Percentiles rank a stretch among this genome's conserved stretches.
Conservation (phyloP, 2,113 vertebrate species). For the Callithrix jacchus region DNA sequence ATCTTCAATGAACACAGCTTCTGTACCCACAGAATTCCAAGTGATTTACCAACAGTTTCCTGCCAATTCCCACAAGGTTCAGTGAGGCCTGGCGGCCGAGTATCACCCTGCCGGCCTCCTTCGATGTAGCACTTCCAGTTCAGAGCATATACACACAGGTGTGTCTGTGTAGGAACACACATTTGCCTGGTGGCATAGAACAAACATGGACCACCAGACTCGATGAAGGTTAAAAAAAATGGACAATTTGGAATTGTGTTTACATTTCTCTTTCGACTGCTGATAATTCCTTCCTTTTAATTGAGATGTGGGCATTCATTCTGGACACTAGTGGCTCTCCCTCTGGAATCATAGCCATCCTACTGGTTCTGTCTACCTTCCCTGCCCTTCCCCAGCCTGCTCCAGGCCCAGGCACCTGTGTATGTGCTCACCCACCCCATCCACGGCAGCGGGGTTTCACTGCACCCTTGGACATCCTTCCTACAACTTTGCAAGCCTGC, state of each 20-base stretch:
- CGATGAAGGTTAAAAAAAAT: neutral
- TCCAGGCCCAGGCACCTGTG: neutral
- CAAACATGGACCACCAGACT: neutral
- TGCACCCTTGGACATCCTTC: accelerated
- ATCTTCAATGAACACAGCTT: constrained; percentile 35
- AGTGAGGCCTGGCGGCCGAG: neutral
- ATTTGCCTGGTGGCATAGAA: accelerated
- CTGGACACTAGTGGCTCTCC: neutral
- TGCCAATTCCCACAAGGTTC: neutral
- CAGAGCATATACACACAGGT: neutral
- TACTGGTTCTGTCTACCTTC: accelerated
- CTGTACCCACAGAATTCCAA: constrained; percentile 28
- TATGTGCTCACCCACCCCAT: neutral
- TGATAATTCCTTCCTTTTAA: neutral
- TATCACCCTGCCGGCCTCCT: neutral
- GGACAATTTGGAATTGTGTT: neutral
- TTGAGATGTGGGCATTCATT: neutral
- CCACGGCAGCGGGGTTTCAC: neutral
- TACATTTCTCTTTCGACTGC: neutral
- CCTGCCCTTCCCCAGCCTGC: neutral
- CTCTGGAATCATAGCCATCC: accelerated
- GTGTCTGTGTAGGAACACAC: neutral
- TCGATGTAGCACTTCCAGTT: neutral
- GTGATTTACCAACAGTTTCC: neutral
- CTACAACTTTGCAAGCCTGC: neutral